phyloP scores from a whole-genome alignment of 2,797 vertebrate genomes.

The Aphelocoma californica region DNA sequence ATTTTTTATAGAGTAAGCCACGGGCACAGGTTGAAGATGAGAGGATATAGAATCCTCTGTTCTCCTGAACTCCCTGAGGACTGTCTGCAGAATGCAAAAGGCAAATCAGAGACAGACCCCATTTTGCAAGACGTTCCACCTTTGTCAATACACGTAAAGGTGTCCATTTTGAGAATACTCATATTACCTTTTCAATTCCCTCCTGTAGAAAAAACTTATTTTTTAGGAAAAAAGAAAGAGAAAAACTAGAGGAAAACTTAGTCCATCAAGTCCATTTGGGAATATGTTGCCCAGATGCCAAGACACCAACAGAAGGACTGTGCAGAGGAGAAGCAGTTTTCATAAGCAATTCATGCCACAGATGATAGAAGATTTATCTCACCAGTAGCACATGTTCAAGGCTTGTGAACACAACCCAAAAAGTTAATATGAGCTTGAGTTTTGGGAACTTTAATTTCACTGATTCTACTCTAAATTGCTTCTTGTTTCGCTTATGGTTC shows the following conservation, averaged over 20 bases:
- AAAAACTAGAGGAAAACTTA: not conserved
- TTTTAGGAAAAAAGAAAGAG: accelerated
- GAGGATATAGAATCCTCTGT: not conserved
- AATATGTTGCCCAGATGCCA: not conserved
- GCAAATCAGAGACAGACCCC: not conserved
- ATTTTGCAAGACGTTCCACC: not conserved
- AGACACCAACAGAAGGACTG: not conserved
- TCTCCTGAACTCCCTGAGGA: not conserved
- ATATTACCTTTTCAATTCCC: not conserved
- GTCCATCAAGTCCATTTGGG: not conserved
- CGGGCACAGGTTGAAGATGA: not conserved
- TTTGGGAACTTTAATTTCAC: not conserved
- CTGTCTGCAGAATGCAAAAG: not conserved
- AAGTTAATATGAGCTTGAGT: not conserved
- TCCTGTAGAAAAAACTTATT: not conserved
- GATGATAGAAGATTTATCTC: not conserved
- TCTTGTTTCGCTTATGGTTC: not conserved
- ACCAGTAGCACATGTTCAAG: not conserved
- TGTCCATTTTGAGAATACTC: not conserved
- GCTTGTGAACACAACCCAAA: not conserved
- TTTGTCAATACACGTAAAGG: not conserved
- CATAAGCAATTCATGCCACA: not conserved
- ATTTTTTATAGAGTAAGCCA: not conserved
- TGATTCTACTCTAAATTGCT: not conserved
- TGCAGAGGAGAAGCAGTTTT: not conserved